Conservation (phyloP, 2,888 invertebrate species). For the Pristionchus fissidentatus region DNA sequence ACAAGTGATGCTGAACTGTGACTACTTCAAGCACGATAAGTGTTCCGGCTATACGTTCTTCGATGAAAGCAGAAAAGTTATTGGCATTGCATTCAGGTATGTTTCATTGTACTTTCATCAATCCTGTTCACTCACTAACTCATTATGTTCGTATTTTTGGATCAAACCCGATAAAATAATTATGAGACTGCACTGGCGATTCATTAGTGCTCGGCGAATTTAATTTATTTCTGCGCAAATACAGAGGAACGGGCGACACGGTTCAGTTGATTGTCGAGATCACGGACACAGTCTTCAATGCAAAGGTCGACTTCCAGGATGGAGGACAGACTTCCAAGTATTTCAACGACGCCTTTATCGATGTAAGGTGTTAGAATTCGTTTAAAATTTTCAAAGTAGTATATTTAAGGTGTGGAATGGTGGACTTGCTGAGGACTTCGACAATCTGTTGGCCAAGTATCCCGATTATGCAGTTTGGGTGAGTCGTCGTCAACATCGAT, state of each 20-base stretch:
- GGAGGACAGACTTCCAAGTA: conserved; percentile 68
- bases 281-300: background rate
- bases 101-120: no score
- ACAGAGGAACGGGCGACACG: background rate
- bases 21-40: conserved; percentile 52
- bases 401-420: background rate
- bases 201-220: no score
- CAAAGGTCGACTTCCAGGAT: conserved; percentile 32
- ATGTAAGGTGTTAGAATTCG: background rate
- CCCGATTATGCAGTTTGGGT: background rate
- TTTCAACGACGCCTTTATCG: conserved; percentile 66
- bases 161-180: no score
- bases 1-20: conserved; percentile 35
- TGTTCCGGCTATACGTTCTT: conserved; percentile 64
- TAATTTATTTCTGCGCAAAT: no score
- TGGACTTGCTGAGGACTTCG: background rate
- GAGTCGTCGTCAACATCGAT: background rate
- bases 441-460: background rate
- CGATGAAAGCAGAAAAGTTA: conserved; percentile 57
- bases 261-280: background rate
- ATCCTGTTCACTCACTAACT: background rate
- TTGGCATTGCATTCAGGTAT: conserved; percentile 67
- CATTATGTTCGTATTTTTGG: no score
- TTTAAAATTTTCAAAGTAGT: background rate
- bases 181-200: no score